A percentile compares a stretch with the other conserved stretches of the same genome.
phyloP scores from a whole-genome alignment of 2,113 vertebrate genomes.

The Spea bombifrons region DNA sequence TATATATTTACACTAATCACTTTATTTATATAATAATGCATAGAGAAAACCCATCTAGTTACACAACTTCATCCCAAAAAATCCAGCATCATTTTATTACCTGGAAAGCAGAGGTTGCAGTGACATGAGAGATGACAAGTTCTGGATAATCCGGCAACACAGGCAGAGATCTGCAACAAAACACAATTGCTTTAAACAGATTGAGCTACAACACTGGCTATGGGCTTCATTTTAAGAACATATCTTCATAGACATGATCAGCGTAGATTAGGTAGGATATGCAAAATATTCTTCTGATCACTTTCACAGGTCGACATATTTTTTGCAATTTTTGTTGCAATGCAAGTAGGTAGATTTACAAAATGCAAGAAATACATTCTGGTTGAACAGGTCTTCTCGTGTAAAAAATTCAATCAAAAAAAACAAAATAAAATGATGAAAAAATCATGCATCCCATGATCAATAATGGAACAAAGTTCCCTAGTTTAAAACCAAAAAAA shows the following conservation, averaged over 20 bases:
- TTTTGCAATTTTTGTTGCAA: too few relatives aligned
- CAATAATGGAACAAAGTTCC: constrained; percentile 58
- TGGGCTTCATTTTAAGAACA: neutral
- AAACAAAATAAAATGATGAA: neutral
- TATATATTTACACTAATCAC: neutral
- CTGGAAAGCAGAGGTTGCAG: neutral
- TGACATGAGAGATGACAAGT: constrained; percentile 3
- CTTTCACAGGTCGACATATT: too few relatives aligned
- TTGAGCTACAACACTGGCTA: neutral
- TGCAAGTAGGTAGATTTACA: too few relatives aligned
- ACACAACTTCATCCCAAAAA: neutral
- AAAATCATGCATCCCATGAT: constrained; percentile 52
- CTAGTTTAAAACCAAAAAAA: constrained; percentile 53
- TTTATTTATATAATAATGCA: neutral
- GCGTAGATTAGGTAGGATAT: too few relatives aligned
- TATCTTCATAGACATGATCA: too few relatives aligned
- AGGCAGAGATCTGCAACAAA: neutral
- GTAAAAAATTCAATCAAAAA: neutral
- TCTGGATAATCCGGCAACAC: neutral
- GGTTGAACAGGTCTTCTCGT: neutral
- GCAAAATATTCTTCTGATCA: too few relatives aligned
- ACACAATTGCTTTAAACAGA: neutral
- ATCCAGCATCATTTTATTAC: neutral
- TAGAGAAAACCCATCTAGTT: neutral
- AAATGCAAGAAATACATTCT: too few relatives aligned